phyloP scores from a whole-genome alignment of 2,797 vertebrate genomes.

The Clarias laeviceps region DNA sequence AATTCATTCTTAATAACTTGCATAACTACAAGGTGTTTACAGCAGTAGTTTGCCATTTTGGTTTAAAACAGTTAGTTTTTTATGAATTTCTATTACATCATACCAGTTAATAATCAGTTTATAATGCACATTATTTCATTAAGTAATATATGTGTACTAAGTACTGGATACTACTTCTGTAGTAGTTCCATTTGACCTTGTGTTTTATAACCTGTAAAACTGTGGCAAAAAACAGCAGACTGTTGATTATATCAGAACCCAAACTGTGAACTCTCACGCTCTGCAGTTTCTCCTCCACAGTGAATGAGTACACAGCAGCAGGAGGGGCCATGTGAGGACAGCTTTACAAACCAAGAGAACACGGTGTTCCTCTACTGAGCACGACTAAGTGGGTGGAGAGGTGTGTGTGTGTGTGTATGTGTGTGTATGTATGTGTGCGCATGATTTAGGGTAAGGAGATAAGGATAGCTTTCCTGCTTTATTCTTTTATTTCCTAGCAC shows the following conservation, averaged over 20 bases:
- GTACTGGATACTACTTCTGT: background rate
- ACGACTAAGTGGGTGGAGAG: slow-evolving; percentile 59
- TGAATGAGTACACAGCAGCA: slow-evolving; percentile 59
- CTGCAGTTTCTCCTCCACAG: slow-evolving; percentile 50
- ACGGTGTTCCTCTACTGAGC: slow-evolving; percentile 51
- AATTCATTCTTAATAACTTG: background rate
- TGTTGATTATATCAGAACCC: slow-evolving; percentile 46
- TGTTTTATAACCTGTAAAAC: slow-evolving; percentile 17
- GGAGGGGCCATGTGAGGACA: slow-evolving; percentile 60
- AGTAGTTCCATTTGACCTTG: slow-evolving; percentile 19
- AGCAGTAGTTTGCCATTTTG: background rate
- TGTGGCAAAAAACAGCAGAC: slow-evolving; percentile 27
- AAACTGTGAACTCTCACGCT: slow-evolving; percentile 21
- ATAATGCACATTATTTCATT: background rate
- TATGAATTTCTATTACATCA: background rate
- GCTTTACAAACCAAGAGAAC: slow-evolving; percentile 57
- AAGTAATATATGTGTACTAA: background rate
- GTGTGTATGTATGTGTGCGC: slow-evolving; percentile 19
- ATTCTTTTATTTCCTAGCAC: slow-evolving; percentile 15
- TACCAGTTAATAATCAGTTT: background rate
- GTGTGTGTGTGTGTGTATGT: slow-evolving; percentile 17
- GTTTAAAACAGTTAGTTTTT: background rate
- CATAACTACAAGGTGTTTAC: background rate
- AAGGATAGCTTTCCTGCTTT: slow-evolving; percentile 31
- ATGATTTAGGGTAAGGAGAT: slow-evolving; percentile 36